A percentile compares a stretch with the other conserved stretches of the same genome.
These are phyloP conservation scores for Magallana angulata DNA, from an alignment of 1,140 invertebrate genomes.

Conservation along the genomic window DNA sequence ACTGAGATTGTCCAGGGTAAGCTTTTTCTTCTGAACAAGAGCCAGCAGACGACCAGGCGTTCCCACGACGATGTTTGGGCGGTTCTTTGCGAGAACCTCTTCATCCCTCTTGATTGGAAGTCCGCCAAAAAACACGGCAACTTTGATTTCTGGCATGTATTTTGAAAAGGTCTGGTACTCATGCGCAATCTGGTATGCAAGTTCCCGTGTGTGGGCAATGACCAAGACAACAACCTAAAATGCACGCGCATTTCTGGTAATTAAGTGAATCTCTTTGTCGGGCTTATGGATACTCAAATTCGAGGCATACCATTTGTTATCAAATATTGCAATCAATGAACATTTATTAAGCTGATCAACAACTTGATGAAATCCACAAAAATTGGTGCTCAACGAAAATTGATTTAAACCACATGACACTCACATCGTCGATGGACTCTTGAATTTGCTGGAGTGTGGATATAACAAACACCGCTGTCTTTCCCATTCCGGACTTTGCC, in stretches of 20 bases:
- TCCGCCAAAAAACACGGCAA: slow-evolving; percentile 95
- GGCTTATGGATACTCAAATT: no score
- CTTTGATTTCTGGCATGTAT: slow-evolving; percentile 96
- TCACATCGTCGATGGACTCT: slow-evolving; percentile 90
- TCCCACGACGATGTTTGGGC: slow-evolving; percentile 98
- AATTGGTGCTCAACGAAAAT: no score
- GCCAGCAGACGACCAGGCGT: slow-evolving; percentile 97
- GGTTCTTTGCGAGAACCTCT: slow-evolving; percentile 94
- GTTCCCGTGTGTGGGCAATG: slow-evolving; percentile 98
- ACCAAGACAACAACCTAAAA: slow-evolving; percentile 93
- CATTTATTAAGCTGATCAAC: no score
- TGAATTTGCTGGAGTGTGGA: slow-evolving; percentile 97
- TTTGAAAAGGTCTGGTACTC: slow-evolving; percentile 99
- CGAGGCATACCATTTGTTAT: no score
- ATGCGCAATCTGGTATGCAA: slow-evolving; percentile 99
- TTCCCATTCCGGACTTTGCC: slow-evolving; percentile 99
- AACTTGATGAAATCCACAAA: no score
- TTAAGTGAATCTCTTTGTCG: no score
- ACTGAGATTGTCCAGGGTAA: slow-evolving; percentile 94
- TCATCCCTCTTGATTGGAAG: slow-evolving; percentile 98
- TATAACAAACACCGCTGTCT: slow-evolving; percentile 99
- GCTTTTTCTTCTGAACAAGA: slow-evolving; percentile 92
- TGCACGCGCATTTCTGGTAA: background rate
- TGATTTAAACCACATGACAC: background rate
- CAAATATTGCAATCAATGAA: no score